Conservation (phyloP, 2,888 invertebrate genomes). For the Stictocephala bisonia region DNA sequence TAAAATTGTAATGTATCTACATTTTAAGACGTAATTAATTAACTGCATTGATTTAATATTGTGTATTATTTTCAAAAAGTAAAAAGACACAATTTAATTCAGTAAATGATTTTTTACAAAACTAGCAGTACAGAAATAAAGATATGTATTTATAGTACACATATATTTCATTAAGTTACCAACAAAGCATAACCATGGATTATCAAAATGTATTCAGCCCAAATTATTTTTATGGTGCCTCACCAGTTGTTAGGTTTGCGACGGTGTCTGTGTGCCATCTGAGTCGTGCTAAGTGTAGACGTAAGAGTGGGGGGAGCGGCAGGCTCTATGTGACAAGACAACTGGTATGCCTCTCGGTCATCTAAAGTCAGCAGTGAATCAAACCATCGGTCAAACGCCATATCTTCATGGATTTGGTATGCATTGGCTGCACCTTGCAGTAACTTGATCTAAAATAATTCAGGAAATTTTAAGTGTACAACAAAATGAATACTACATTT, state of each 20-base stretch:
- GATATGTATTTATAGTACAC: too few relatives aligned
- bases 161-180: too few relatives aligned
- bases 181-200: too few relatives aligned
- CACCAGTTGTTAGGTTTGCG: constrained; percentile 51
- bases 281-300: constrained; percentile 64
- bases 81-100: too few relatives aligned
- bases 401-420: constrained; percentile 88
- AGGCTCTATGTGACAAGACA: constrained; percentile 91
- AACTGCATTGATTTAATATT: too few relatives aligned
- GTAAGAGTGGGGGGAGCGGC: constrained; percentile 62
- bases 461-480: not conserved
- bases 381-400: constrained; percentile 95
- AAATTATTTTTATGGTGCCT: too few relatives aligned
- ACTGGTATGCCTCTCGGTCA: constrained; percentile 90
- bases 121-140: too few relatives aligned
- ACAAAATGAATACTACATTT: constrained; percentile 14
- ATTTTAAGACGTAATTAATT: too few relatives aligned
- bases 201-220: not conserved
- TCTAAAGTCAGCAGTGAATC: constrained; percentile 90
- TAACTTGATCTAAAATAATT: constrained; percentile 78
- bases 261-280: constrained; percentile 66
- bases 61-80: too few relatives aligned
- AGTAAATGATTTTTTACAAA: too few relatives aligned
- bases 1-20: too few relatives aligned
- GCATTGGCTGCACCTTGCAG: constrained; percentile 97